A percentile compares a stretch with the other conserved stretches of the same genome.
phyloP scores from a whole-genome alignment of 2,113 vertebrate genomes.

The Salminus brasiliensis region DNA sequence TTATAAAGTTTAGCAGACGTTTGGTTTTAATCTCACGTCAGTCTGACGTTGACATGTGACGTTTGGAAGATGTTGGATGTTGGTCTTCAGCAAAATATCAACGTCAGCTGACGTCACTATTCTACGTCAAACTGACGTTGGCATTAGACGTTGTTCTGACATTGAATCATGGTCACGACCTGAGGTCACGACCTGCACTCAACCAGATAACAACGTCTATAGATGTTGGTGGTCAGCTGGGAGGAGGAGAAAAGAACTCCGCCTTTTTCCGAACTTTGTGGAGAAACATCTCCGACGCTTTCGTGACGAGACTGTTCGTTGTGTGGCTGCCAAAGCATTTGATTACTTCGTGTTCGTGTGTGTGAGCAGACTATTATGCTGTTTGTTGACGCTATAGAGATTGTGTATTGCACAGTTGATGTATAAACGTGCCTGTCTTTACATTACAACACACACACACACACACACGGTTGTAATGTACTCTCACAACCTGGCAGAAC shows the following conservation, averaged over 20 bases:
- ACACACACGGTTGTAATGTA: neutral
- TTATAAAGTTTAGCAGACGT: too few species aligned
- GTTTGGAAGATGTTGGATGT: too few species aligned
- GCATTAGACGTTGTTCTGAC: too few species aligned
- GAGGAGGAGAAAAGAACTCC: neutral
- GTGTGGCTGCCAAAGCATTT: neutral
- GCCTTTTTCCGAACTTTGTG: neutral
- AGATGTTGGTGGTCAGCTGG: too few species aligned
- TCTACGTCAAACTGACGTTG: too few species aligned
- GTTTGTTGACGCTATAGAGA: slow-evolving; percentile 28
- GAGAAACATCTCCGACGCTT: neutral
- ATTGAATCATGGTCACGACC: too few species aligned
- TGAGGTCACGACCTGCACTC: too few species aligned
- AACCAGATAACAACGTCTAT: too few species aligned
- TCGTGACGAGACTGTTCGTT: neutral
- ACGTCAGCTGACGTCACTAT: too few species aligned
- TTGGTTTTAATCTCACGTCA: too few species aligned
- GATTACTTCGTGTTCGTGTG: neutral
- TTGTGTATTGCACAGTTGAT: slow-evolving; percentile 20
- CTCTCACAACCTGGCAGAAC: neutral
- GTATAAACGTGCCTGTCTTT: slow-evolving; percentile 32
- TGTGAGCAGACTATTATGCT: neutral
- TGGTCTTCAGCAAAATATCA: too few species aligned
- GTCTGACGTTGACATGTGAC: too few species aligned
- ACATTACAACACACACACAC: neutral